Conservation (phyloP, 1,140 invertebrate species). For the Limonius californicus region DNA sequence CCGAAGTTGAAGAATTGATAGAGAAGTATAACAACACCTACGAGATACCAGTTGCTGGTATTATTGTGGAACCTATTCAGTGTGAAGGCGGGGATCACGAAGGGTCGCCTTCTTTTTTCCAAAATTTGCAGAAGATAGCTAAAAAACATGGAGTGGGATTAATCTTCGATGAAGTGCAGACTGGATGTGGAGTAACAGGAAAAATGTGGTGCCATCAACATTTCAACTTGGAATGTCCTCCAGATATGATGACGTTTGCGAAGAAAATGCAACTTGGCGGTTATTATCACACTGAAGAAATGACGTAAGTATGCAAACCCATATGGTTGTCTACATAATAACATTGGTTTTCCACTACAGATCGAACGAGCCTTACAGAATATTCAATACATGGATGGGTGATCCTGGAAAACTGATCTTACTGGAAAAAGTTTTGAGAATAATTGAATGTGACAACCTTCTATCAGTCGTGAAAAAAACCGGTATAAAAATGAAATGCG, state of each 20-base stretch:
- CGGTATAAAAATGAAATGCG: conserved; percentile 59
- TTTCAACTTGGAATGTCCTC: conserved; percentile 78
- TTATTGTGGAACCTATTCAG: conserved; percentile 97
- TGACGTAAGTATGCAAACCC: conserved; percentile 54
- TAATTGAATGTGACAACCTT: conserved; percentile 81
- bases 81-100: conserved; percentile 97
- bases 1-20: conserved; percentile 74
- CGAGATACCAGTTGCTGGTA: conserved; percentile 83
- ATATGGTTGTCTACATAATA: background rate
- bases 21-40: conserved; percentile 66
- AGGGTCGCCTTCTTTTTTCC: conserved; percentile 88
- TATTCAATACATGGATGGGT: conserved; percentile 99
- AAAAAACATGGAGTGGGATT: conserved; percentile 63
- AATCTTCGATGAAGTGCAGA: conserved; percentile 96
- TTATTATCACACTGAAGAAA: conserved; percentile 79
- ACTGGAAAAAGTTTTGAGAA: conserved; percentile 79
- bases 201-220: conserved; percentile 98
- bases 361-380: conserved; percentile 70
- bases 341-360: background rate
- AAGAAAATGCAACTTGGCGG: conserved; percentile 98
- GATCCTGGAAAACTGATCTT: conserved; percentile 93
- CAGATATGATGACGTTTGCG: conserved; percentile 95
- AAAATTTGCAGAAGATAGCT: conserved; percentile 72
- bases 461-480: conserved; percentile 69
- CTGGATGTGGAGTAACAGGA: conserved; percentile 92